A percentile compares a stretch with the other conserved stretches of the same genome.
phyloP scores from a whole-genome alignment of 1,140 invertebrate genomes.

The Brachionus koreanus region DNA sequence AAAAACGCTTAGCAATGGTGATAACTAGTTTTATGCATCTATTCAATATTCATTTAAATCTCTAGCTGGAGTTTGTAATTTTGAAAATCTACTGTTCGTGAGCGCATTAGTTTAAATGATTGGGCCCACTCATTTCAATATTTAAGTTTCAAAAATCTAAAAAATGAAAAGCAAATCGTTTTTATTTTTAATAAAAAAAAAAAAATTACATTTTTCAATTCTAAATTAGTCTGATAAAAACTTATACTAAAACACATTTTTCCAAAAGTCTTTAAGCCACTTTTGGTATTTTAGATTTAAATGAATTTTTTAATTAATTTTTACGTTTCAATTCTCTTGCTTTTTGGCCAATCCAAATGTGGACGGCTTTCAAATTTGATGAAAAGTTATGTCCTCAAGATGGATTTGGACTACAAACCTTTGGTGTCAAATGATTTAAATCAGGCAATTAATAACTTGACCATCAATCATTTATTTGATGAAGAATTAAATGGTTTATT shows the following conservation, averaged over 20 bases:
- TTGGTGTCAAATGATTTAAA: background rate
- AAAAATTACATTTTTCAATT: background rate
- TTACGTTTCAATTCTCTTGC: background rate
- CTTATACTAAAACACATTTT: background rate
- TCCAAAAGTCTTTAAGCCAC: background rate
- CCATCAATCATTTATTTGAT: background rate
- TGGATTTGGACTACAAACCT: slow-evolving; percentile 3
- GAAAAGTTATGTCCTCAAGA: background rate
- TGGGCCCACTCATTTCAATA: background rate
- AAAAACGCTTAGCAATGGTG: background rate
- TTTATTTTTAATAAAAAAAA: background rate
- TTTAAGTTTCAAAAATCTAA: background rate
- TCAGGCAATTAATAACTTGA: background rate
- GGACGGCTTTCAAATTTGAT: background rate
- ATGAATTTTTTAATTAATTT: background rate
- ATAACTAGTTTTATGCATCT: background rate
- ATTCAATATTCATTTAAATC: background rate
- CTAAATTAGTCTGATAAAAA: background rate
- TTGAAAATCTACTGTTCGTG: background rate
- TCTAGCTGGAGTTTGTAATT: background rate
- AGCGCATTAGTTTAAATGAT: background rate
- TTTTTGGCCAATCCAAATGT: background rate
- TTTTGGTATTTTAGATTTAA: background rate
- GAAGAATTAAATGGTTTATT: background rate
- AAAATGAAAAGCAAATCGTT: background rate